A percentile compares a stretch with the other conserved stretches of the same genome.
These are phyloP conservation scores for Gopherus evgoodei DNA, from an alignment of 2,113 vertebrate species.

Conservation along the genomic window DNA sequence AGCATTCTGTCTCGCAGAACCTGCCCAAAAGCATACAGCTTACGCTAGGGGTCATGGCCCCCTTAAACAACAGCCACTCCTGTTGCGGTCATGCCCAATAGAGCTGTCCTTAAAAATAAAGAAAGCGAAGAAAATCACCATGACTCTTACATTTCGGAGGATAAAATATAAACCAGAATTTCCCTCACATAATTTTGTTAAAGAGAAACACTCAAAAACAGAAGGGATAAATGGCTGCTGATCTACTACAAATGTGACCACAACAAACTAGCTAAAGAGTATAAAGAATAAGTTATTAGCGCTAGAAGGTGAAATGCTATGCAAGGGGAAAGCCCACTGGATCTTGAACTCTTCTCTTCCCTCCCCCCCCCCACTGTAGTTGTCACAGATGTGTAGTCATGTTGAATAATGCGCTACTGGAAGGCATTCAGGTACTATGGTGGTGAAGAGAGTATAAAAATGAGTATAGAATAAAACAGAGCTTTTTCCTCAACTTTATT, in stretches of 20 bases:
- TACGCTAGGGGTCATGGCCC: neutral
- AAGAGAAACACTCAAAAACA: neutral
- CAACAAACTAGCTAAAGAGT: neutral
- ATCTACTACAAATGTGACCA: neutral
- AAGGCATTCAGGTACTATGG: neutral
- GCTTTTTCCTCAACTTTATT: neutral
- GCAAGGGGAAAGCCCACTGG: conserved; percentile 18
- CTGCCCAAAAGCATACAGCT: neutral
- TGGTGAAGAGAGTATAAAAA: neutral
- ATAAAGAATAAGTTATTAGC: conserved; percentile 39
- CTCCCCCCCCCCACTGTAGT: conserved; percentile 35
- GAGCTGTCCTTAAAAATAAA: neutral
- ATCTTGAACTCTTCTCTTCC: conserved; percentile 10
- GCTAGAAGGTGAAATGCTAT: conserved; percentile 24
- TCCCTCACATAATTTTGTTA: neutral
- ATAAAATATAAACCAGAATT: neutral
- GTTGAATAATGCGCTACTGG: conserved; percentile 23
- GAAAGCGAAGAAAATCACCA: neutral
- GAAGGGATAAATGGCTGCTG: rapidly evolving
- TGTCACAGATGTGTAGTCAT: conserved; percentile 63
- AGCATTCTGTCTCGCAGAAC: neutral
- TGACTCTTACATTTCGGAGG: neutral
- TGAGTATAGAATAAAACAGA: conserved; percentile 5
- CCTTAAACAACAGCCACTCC: neutral
- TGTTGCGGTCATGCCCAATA: neutral